Evolutionary conservation across 1,140 invertebrate species (phyloP).

Genomic region (Globodera rostochiensis): DNA sequence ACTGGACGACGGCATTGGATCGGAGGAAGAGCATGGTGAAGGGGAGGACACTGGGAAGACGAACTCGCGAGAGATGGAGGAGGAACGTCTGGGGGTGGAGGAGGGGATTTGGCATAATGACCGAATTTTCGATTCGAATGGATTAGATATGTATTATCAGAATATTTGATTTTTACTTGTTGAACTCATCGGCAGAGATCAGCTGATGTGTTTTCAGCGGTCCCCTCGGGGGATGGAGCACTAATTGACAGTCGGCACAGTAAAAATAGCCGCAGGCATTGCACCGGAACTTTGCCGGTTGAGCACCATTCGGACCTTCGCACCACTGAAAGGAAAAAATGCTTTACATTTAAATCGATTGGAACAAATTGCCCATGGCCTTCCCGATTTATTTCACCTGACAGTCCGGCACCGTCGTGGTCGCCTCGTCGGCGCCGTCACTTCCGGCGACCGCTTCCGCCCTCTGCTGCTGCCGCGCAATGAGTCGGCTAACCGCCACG

Average conservation of each 20-base stretch:
- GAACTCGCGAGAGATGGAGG: neutral
- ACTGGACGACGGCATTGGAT: neutral
- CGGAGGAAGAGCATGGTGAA: neutral
- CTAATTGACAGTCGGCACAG: slow-evolving; percentile 85
- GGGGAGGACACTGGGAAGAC: neutral
- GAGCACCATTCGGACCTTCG: slow-evolving; percentile 15
- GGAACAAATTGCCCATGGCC: neutral
- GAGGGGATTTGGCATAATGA: no score
- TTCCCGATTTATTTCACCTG: slow-evolving; percentile 71
- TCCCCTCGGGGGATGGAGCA: slow-evolving; percentile 86
- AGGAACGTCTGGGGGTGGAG: neutral
- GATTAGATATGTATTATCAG: no score
- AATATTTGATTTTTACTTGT: neutral
- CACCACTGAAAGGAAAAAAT: slow-evolving; percentile 32
- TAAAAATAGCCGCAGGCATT: slow-evolving; percentile 95
- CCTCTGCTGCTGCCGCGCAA: slow-evolving; percentile 14
- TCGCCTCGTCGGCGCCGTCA: neutral
- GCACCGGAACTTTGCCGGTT: slow-evolving; percentile 71
- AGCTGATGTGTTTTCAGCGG: slow-evolving; percentile 88
- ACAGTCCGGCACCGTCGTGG: slow-evolving; percentile 59
- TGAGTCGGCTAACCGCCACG: slow-evolving; percentile 32
- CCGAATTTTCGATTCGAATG: no score
- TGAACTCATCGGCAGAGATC: slow-evolving; percentile 65
- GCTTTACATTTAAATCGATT: neutral
- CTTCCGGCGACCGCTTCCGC: neutral